phyloP scores from a whole-genome alignment of 1,140 invertebrate genomes.

The Probaryconus sp. region DNA sequence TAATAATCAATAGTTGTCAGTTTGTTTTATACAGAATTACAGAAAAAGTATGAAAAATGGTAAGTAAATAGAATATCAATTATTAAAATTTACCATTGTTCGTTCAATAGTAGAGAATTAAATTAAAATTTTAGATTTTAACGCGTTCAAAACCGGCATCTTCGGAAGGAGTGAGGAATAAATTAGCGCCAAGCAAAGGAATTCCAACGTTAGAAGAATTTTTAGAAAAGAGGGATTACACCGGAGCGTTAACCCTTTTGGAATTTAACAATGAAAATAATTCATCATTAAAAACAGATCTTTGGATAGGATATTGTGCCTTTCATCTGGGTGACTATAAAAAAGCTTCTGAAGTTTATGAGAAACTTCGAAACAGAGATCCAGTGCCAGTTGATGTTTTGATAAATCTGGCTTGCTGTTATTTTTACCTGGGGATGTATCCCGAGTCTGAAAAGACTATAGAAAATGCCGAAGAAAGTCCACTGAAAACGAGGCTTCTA shows the following conservation, averaged over 20 bases:
- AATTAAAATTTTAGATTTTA: slow-evolving; percentile 79
- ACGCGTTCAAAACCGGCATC: slow-evolving; percentile 84
- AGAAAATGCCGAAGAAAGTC: slow-evolving; percentile 80
- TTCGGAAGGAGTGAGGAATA: slow-evolving; percentile 73
- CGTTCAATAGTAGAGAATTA: too few species aligned
- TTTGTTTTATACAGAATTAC: not conserved
- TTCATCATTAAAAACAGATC: slow-evolving; percentile 81
- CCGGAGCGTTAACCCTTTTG: slow-evolving; percentile 93
- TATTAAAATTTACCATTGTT: slow-evolving; percentile 21
- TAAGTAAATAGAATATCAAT: slow-evolving; percentile 5
- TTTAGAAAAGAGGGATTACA: slow-evolving; percentile 92
- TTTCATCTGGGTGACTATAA: slow-evolving; percentile 98
- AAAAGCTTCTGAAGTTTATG: slow-evolving; percentile 88
- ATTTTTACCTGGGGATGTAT: slow-evolving; percentile 95
- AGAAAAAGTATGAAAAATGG: slow-evolving; percentile 7
- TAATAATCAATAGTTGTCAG: slow-evolving; percentile 7
- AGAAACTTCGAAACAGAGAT: slow-evolving; percentile 77
- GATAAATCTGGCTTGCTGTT: slow-evolving; percentile 94
- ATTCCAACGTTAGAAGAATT: slow-evolving; percentile 95
- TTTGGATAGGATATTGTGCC: slow-evolving; percentile 96
- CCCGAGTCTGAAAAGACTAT: slow-evolving; percentile 83
- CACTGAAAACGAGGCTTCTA: slow-evolving; percentile 87
- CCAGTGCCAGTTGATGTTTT: slow-evolving; percentile 79
- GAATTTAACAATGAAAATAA: slow-evolving; percentile 85
- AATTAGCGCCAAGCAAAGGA: slow-evolving; percentile 71